Evolutionary conservation across 2,113 vertebrate genomes (phyloP).

Genomic region (Apeltes quadracus): DNA sequence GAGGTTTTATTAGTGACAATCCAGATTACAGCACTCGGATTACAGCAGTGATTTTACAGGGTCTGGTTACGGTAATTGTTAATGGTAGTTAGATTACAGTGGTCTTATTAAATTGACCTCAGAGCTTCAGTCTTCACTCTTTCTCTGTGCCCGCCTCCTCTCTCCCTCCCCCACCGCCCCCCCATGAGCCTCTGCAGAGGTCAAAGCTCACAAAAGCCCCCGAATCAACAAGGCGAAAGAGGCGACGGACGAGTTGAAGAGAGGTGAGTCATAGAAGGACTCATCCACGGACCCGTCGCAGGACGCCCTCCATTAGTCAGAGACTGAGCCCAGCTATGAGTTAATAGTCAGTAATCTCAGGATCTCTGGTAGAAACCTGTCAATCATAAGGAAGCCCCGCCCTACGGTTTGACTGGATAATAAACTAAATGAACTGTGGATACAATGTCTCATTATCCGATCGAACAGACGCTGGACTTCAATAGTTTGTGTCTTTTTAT

Average conservation of each 20-base stretch:
- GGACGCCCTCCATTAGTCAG: no score
- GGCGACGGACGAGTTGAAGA: conserved; percentile 50
- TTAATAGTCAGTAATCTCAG: no score
- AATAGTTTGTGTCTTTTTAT: neutral
- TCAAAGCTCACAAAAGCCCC: conserved; percentile 55
- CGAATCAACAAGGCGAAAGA: conserved; percentile 27
- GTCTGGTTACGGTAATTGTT: neutral
- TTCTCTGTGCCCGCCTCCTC: conserved; percentile 20
- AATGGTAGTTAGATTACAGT: neutral
- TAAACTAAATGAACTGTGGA: no score
- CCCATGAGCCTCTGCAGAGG: conserved; percentile 46
- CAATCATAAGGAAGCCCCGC: no score
- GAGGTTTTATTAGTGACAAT: neutral
- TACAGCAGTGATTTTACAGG: neutral
- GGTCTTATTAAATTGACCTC: neutral
- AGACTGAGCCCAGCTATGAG: no score
- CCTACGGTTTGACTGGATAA: no score
- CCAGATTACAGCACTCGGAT: neutral
- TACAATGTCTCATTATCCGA: no score
- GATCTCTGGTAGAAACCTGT: no score
- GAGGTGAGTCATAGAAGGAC: conserved; percentile 75
- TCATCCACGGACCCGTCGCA: no score
- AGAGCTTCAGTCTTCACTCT: neutral
- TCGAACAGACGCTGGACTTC: neutral
- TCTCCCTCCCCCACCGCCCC: no score